Evolutionary conservation across 2,888 invertebrate species (phyloP), one percentile per base, ranked within the genome.

Genomic region (Campopleginae sp.): DNA sequence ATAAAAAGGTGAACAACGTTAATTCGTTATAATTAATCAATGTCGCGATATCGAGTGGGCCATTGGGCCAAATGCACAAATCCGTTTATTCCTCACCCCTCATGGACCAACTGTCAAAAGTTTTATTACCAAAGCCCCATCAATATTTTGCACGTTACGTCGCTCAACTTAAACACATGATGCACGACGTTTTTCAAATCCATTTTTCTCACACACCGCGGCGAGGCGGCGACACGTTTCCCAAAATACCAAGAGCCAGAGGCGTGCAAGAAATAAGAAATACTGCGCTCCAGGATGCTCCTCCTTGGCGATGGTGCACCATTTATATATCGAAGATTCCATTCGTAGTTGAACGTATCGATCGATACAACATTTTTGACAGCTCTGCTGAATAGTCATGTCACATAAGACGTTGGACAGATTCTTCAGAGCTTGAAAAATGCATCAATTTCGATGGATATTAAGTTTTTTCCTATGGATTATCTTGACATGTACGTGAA

Each of bases 391-490:
- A 87, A 89, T 86, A 85, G 87, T 80, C 83, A 76, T 78, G 86
- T 86, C 85, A 85, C 86, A 87, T 84, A 86, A 88, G 86, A 84
- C 82, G 85, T 80, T 54, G 82, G 33, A 63, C 44, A 31, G 48
- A 75, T 23, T 42, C 54, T 58, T 19, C 27, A 27, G 12, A 68
- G 14, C 14, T 27, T 46, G 8, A 17, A 23, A 27, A 38, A 17
- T 17, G 58, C 27, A 44, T 23, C 1, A 4, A 61, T 17, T 8
- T 61, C 61, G 8, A 23, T 63, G 27, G 6, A 12, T 14, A 51
- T 10, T 7, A 33, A 12, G 38, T 38, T 31, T 33, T 42, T 27
- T 23, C 17, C 5, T 4, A 14, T n/a, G 31, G 6, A 46, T 31
- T 27, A 72, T 72, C 44, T 44, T 61, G 44, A 42, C 38, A 51